phyloP scores from a whole-genome alignment of 2,797 vertebrate species.

The Clarias fuscus region DNA sequence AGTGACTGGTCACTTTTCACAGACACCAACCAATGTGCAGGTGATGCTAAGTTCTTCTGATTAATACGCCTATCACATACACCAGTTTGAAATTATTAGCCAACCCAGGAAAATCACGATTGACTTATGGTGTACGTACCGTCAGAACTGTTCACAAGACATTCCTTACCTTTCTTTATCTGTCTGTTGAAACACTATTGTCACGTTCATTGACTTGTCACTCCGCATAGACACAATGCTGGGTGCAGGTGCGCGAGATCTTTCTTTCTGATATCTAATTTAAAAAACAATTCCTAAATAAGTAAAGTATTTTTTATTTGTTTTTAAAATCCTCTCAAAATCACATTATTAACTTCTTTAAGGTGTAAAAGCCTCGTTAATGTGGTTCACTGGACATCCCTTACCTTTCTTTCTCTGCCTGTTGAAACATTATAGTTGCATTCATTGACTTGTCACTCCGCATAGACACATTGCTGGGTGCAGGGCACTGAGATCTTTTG shows the following conservation, averaged over 20 bases:
- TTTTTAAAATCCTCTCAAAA: too few species aligned
- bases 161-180: not conserved
- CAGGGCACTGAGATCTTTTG: not conserved
- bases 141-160: too few species aligned
- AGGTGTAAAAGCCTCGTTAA: too few species aligned
- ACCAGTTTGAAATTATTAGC: too few species aligned
- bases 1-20: not conserved
- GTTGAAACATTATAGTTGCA: not conserved
- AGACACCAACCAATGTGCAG: not conserved
- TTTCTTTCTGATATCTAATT: not conserved
- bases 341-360: too few species aligned
- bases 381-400: too few species aligned
- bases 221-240: not conserved
- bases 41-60: too few species aligned
- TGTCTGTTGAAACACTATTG: not conserved
- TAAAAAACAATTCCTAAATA: too few species aligned
- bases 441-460: not conserved
- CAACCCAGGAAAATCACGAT: too few species aligned
- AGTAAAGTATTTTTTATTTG: too few species aligned
- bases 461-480: not conserved
- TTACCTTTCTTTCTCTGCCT: not conserved
- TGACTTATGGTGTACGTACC: too few species aligned
- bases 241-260: not conserved
- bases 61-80: too few species aligned
- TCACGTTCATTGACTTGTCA: not conserved